Percentiles rank a stretch among this genome's conserved stretches.
Conservation (phyloP, 2,113 vertebrate species). For the Dendrocopos noguchii region DNA sequence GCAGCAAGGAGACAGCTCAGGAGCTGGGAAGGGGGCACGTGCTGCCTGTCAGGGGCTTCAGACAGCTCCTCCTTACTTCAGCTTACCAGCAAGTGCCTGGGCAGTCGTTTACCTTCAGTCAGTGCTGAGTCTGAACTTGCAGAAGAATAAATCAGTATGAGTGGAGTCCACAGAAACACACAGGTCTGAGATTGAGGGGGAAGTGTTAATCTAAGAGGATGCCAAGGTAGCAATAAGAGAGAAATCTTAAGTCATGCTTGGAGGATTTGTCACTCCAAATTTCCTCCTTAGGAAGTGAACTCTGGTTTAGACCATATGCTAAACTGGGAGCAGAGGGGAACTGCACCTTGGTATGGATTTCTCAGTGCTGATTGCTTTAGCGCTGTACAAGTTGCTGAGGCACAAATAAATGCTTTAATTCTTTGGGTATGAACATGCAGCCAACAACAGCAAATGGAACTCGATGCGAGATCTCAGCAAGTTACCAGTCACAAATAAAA, state of each 20-base stretch:
- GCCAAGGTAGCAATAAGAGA: neutral
- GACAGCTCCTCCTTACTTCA: neutral
- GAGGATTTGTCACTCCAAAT: neutral
- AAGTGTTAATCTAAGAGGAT: neutral
- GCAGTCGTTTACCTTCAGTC: neutral
- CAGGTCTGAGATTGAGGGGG: neutral
- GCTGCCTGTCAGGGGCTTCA: neutral
- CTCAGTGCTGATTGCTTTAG: neutral
- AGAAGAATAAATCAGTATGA: neutral
- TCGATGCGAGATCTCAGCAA: neutral
- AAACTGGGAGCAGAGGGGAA: neutral
- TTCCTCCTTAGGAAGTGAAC: neutral
- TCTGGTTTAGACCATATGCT: neutral
- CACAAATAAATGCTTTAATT: neutral
- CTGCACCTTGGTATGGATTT: neutral
- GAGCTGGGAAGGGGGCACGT: fast-evolving
- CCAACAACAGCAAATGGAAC: neutral
- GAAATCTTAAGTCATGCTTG: neutral
- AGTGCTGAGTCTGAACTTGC: neutral
- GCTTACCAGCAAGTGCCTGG: neutral
- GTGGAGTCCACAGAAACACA: neutral
- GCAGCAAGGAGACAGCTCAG: neutral
- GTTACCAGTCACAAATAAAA: neutral
- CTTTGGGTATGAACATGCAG: neutral
- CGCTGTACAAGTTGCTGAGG: neutral